Conservation (phyloP, 2,888 invertebrate genomes). For the Drosophila austrosaltans region DNA sequence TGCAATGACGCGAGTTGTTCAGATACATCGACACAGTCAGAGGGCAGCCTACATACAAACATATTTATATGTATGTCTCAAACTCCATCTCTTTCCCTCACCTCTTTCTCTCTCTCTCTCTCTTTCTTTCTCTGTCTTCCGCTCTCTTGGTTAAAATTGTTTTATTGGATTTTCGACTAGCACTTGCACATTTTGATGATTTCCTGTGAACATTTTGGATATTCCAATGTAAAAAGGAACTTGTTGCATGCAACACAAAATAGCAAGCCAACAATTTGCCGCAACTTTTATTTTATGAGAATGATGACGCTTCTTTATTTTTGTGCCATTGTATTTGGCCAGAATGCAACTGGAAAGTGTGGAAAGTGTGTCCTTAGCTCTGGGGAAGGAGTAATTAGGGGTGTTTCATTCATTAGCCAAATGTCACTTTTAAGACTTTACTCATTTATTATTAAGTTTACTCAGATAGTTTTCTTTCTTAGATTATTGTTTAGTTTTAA, state of each 20-base stretch:
- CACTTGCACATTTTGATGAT: conserved; percentile 73
- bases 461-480: too few species aligned
- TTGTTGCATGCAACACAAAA: conserved; percentile 73
- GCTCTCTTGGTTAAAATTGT: conserved; percentile 37
- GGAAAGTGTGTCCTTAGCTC: too few species aligned
- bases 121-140: conserved; percentile 11
- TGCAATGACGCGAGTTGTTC: conserved; percentile 46
- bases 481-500: too few species aligned
- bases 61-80: background rate
- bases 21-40: conserved; percentile 14
- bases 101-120: background rate
- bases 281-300: too few species aligned
- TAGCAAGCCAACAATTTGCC: conserved; percentile 1
- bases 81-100: background rate
- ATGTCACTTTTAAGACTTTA: too few species aligned
- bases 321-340: too few species aligned
- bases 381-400: too few species aligned
- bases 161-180: conserved; percentile 54
- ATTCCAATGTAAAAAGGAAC: conserved; percentile 75
- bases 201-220: conserved; percentile 78
- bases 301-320: too few species aligned
- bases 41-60: conserved; percentile 14
- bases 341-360: too few species aligned
- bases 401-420: too few species aligned
- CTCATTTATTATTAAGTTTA: too few species aligned